Evolutionary conservation across 2,797 vertebrate species (phyloP).

Genomic region (Chelidonichthys spinosus): DNA sequence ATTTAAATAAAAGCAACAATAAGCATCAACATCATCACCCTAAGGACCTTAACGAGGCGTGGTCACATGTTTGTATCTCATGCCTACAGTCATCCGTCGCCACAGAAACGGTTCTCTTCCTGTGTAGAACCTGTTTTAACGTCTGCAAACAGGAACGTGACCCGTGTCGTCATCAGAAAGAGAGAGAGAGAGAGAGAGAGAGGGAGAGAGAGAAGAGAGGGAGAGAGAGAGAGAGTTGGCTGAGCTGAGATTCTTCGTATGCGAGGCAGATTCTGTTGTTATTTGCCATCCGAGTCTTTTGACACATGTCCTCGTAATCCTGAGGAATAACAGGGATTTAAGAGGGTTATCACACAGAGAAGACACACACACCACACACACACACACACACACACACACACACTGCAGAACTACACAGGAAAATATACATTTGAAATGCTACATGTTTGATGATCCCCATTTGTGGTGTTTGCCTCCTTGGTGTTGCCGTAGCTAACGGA

Average conservation of each 20-base stretch:
- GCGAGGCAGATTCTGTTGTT: conserved; percentile 26
- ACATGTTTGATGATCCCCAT: not conserved
- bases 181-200: not conserved
- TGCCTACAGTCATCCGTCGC: no score
- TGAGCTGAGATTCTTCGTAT: conserved; percentile 23
- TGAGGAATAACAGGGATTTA: conserved; percentile 33
- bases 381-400: not conserved
- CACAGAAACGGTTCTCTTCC: no score
- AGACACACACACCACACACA: not conserved
- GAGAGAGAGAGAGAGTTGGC: conserved; percentile 20
- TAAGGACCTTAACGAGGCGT: no score
- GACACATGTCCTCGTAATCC: conserved; percentile 48
- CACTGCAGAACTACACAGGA: not conserved
- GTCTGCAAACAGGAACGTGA: conserved; percentile 8
- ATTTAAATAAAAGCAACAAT: no score
- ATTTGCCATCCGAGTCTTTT: conserved; percentile 30
- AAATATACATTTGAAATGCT: not conserved
- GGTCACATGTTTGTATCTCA: no score
- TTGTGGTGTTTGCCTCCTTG: not conserved
- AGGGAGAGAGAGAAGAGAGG: not conserved
- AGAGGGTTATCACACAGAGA: conserved; percentile 7
- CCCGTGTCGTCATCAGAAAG: conserved; percentile 3
- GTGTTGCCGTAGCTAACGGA: no score
- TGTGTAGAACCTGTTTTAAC: not conserved
- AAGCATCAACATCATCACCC: no score